These are phyloP conservation scores for Ophion slaviceki DNA, from an alignment of 2,888 invertebrate species.

Conservation along the genomic window DNA sequence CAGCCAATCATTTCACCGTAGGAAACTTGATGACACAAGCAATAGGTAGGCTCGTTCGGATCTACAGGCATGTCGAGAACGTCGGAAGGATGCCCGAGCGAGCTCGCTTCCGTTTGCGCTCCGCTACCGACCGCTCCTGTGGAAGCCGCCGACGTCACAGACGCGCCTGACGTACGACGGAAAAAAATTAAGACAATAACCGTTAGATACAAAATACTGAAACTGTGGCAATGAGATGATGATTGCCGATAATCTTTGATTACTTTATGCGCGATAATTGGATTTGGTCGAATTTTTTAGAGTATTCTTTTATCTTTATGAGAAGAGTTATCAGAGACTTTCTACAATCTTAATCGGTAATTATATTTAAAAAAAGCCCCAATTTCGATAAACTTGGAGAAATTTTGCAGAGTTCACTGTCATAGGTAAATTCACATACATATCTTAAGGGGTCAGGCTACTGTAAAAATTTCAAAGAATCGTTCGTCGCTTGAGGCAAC, in stretches of 20 bases:
- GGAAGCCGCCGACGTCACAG: slow-evolving; percentile 78
- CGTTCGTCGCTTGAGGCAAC: no score
- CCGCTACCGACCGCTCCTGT: slow-evolving; percentile 81
- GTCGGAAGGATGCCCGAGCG: slow-evolving; percentile 92
- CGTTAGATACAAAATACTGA: not conserved
- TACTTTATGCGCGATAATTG: not conserved
- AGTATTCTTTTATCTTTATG: no score
- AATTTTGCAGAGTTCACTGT: no score
- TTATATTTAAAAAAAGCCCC: no score
- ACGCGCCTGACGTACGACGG: slow-evolving; percentile 70
- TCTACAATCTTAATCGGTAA: no score
- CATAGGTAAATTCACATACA: no score
- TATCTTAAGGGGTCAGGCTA: no score
- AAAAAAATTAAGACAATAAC: not conserved
- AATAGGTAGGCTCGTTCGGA: slow-evolving; percentile 99
- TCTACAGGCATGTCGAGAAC: slow-evolving; percentile 96
- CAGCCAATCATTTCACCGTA: slow-evolving; percentile 99
- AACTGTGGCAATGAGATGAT: not conserved
- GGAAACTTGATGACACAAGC: slow-evolving; percentile 98
- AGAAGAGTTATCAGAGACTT: no score
- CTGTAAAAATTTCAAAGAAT: no score
- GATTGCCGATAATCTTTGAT: not conserved
- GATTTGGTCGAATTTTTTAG: not conserved
- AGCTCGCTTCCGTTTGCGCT: slow-evolving; percentile 78
- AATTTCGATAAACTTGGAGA: no score